Evolutionary conservation across 2,797 vertebrate species (phyloP), one percentile per base, ranked within the genome.

Genomic region (Typhlichthys subterraneus): DNA sequence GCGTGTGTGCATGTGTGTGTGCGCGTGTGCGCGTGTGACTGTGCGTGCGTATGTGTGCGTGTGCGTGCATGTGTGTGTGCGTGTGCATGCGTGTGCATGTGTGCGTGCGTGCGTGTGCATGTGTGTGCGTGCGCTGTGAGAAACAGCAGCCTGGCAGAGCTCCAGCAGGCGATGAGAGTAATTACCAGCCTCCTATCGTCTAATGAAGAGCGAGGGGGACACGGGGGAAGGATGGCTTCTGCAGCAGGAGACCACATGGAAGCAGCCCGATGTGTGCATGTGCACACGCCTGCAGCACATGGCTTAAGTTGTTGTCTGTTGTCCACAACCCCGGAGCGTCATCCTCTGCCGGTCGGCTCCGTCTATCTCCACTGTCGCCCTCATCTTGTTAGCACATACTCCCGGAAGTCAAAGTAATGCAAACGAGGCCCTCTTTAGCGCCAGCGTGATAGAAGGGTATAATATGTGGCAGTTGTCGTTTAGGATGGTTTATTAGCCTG

Each of bases 91-190:
- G 23, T 23, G 3, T 23, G 23, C 23, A 23, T 4, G 23, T 19
- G 19, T 19, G 19, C 19, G 2, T 2, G 19, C 2, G 19, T 19
- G 19, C 3, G 23, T 23, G 3, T 23, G 23, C 23, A 2, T 4
- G 23, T 2, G 23, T 29, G 23, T 29, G 23, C 23, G 4, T 29
- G 23, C 23, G 4, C 23, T 29, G 23, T 29, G 23, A 29, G 23
- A 29, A 4, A 29, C 23, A 29, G 23, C 23, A 29, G 23, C 23
- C 23, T 29, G 94, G 93, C 90, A 73, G 59, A 0, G 79, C 63
- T 88, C 92, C 93, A 94, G 86, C 84, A 69, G 76, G 81, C 87
- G 72, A 80, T 77, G 83, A 87, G 89, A 91, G 88, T 89, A 85
- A 89, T 75, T 88, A 92, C 84, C 82, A 79, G 85, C 57, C 79